Evolutionary conservation across 2,797 vertebrate species (phyloP).

Genomic region (Aldrovandia affinis): DNA sequence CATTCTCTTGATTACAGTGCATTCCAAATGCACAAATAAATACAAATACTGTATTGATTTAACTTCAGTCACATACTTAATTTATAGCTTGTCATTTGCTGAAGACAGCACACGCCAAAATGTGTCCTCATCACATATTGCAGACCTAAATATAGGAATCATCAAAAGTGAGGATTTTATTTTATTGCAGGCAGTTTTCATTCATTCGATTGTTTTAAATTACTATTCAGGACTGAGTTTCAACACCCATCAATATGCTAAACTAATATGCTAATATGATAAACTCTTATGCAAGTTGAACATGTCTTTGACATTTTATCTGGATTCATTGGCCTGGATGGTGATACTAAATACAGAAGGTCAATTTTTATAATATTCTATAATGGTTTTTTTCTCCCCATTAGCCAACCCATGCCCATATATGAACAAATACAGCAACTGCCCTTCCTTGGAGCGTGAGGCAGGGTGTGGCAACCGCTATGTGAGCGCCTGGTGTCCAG

Average conservation of each 20-base stretch:
- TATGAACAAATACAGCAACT: conserved; percentile 62
- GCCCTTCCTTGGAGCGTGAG: conserved; percentile 34
- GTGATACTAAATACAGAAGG: not conserved
- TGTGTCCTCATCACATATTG: not conserved
- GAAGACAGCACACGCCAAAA: too few relatives aligned
- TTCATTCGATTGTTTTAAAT: not conserved
- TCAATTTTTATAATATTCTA: not conserved
- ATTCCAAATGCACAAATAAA: not conserved
- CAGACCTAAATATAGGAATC: not conserved
- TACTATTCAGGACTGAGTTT: not conserved
- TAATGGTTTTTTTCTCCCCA: conserved; percentile 19
- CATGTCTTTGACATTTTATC: too few relatives aligned
- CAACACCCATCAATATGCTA: not conserved
- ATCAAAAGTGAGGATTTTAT: not conserved
- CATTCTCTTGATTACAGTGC: not conserved
- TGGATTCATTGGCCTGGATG: not conserved
- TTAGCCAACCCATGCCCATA: conserved; percentile 72
- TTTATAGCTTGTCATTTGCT: too few relatives aligned
- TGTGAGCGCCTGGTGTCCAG: conserved; percentile 52
- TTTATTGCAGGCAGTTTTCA: not conserved
- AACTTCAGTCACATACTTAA: not conserved
- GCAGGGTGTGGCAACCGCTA: conserved; percentile 35
- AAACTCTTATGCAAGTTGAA: not conserved
- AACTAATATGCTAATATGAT: conserved; percentile 6
- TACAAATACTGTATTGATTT: not conserved